Evolutionary conservation across 2,797 vertebrate species (phyloP).

Genomic region (Novumbra hubbsi): DNA sequence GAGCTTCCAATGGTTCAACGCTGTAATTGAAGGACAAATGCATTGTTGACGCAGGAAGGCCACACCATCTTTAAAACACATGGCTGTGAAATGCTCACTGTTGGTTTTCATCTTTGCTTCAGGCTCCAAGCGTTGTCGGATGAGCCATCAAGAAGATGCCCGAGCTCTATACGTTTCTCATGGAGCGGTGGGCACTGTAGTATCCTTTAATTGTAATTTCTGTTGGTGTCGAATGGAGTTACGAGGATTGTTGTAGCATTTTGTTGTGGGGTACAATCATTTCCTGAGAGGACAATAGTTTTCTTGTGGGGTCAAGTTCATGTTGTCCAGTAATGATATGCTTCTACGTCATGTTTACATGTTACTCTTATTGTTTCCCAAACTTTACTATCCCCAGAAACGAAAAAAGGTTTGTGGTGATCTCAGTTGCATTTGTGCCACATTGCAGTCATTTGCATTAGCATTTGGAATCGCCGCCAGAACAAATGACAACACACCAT

Average conservation of each 20-base stretch:
- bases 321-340: not conserved
- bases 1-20: not conserved
- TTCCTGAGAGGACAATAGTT: not conserved
- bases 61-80: not conserved
- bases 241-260: not conserved
- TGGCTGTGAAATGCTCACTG: not conserved
- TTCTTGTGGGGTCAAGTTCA: not conserved
- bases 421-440: conserved; percentile 19
- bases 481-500: too few species aligned
- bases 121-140: conserved; percentile 84
- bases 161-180: conserved; percentile 77
- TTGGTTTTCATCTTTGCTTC: conserved; percentile 34
- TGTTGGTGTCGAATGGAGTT: not conserved
- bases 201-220: conserved; percentile 69
- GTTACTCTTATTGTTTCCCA: not conserved
- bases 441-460: too few species aligned
- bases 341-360: conserved; percentile 4
- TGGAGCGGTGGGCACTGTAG: conserved; percentile 81
- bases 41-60: not conserved
- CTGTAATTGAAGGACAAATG: not conserved
- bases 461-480: too few species aligned
- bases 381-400: conserved; percentile 27
- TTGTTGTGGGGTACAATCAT: not conserved
- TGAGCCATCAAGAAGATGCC: conserved; percentile 85
- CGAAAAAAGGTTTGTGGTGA: conserved; percentile 21